A percentile compares a stretch with the other conserved stretches of the same genome.
Evolutionary conservation across 2,797 vertebrate genomes (phyloP).

Genomic region (Cheirogaleus major): DNA sequence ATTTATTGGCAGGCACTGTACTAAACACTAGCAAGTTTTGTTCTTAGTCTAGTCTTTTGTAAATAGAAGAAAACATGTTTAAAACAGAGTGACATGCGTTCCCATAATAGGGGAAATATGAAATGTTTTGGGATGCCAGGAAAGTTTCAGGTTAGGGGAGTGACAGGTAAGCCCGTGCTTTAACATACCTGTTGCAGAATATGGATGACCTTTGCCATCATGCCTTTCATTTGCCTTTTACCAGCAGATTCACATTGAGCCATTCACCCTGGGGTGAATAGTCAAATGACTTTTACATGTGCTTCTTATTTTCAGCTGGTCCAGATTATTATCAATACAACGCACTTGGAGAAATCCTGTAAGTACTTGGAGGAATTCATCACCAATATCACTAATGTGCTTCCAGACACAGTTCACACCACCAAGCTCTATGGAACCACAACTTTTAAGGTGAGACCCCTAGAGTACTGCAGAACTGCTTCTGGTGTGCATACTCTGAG

Average conservation of each 20-base stretch:
- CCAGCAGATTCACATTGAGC: neutral
- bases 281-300: neutral
- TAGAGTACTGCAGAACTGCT: neutral
- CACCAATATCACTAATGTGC: constrained; percentile 97
- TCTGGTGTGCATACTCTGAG: neutral
- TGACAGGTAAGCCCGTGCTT: neutral
- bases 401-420: constrained; percentile 93
- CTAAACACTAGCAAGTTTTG: neutral
- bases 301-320: constrained; percentile 89
- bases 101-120: neutral
- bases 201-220: neutral
- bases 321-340: constrained; percentile 98
- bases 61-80: constrained; percentile 26
- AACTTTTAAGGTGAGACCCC: constrained; percentile 94
- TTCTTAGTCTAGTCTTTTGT: neutral
- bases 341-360: constrained; percentile 97
- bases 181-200: neutral
- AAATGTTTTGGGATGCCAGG: neutral
- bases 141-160: neutral
- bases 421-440: constrained; percentile 97
- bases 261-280: neutral
- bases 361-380: constrained; percentile 97
- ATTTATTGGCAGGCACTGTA: neutral
- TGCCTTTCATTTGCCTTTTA: neutral
- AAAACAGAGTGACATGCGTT: constrained; percentile 19